Evolutionary conservation across 2,797 vertebrate genomes (phyloP).

Genomic region (Orientallactaga sibirica): DNA sequence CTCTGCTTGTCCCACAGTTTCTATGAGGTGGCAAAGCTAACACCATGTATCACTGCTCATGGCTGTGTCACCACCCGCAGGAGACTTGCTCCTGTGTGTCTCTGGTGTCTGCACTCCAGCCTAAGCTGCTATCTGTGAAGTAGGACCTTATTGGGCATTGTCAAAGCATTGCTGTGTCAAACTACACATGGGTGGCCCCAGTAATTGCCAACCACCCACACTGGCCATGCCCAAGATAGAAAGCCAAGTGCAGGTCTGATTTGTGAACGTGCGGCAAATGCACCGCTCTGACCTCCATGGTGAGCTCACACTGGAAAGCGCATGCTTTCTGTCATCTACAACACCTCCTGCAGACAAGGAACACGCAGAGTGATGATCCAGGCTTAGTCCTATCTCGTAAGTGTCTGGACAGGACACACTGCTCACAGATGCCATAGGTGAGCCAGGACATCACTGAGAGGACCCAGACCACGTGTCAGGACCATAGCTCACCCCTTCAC

Average conservation of each 20-base stretch:
- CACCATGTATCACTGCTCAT: neutral
- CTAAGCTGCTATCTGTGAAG: neutral
- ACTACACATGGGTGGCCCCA: neutral
- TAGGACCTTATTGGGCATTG: neutral
- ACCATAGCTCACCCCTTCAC: neutral
- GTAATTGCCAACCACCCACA: neutral
- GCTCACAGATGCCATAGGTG: conserved; percentile 9
- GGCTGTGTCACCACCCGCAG: neutral
- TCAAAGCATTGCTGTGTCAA: neutral
- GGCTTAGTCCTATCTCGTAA: conserved; percentile 1
- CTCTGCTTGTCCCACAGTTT: neutral
- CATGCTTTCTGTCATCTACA: conserved; percentile 11
- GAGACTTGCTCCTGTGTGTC: neutral
- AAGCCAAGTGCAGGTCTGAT: neutral
- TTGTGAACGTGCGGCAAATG: neutral
- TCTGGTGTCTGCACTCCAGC: neutral
- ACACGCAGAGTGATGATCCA: neutral
- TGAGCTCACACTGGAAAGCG: conserved; percentile 23
- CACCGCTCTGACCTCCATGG: conserved; percentile 9
- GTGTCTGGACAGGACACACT: neutral
- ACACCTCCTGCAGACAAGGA: conserved; percentile 25
- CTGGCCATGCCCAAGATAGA: neutral
- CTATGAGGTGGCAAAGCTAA: neutral
- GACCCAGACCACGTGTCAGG: neutral
- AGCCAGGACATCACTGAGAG: conserved; percentile 40